Evolutionary conservation across 2,797 vertebrate species (phyloP).

Genomic region (Gila robusta): DNA sequence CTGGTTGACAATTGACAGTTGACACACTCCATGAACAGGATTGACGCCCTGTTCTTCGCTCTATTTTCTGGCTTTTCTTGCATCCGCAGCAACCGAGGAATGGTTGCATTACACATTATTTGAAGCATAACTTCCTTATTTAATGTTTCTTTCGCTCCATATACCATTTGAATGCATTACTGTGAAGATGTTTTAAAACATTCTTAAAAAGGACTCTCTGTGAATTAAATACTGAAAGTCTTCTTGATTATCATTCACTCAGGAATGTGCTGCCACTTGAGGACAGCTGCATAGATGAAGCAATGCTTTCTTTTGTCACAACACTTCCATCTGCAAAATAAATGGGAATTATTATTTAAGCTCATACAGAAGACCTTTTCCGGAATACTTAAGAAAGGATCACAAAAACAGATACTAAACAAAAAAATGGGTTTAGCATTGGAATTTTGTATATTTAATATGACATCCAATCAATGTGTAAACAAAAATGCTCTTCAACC

Average conservation of each 20-base stretch:
- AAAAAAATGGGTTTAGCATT: background rate
- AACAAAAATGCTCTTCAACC: background rate
- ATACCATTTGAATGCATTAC: background rate
- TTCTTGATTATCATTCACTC: background rate
- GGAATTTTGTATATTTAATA: background rate
- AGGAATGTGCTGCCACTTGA: constrained; percentile 53
- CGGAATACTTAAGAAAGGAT: background rate
- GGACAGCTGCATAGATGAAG: constrained; percentile 43
- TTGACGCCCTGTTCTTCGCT: background rate
- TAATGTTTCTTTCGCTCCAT: background rate
- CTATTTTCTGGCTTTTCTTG: constrained; percentile 10
- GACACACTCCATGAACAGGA: background rate
- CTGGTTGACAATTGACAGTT: constrained; percentile 16
- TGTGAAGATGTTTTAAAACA: background rate
- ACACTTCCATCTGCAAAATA: constrained; percentile 32
- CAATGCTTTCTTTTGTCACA: constrained; percentile 45
- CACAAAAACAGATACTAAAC: background rate
- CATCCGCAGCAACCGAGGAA: background rate
- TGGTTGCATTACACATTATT: background rate
- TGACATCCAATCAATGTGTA: background rate
- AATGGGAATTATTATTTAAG: constrained; percentile 15
- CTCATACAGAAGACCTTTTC: background rate
- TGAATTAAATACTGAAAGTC: background rate
- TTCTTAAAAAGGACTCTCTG: background rate
- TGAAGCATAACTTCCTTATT: background rate